Base-by-base conservation (phyloP, 2,113 vertebrate genomes). In the Forbesichthys agassizii region DNA sequence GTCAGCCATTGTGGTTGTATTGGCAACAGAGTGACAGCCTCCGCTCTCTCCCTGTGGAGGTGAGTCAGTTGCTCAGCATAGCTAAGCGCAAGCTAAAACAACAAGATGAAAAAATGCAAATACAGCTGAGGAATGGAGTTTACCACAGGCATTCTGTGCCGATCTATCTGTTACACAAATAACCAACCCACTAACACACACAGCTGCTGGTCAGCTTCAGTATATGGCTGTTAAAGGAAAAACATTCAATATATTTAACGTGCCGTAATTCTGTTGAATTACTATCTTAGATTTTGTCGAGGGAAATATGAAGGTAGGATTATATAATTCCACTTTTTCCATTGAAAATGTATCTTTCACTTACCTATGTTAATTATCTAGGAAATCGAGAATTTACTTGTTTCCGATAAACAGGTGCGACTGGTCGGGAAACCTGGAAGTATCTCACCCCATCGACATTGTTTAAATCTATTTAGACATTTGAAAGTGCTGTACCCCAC, bases 71-170 rank as follows among this genome's bases (percentile, higher is more conserved):
- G 66, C 68, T 72, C 63, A 79, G 67, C 66, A 49, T 51, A 86
- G 79, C 81, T 81, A 70, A 64, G 85, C 83, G 71, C 73, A 67
- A 76, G 83, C 83, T 88, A 83, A 90, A 92, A 90, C 77, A 92
- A 90, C 90, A 90, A 76, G 79, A 73, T 78, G 60, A 33, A 82
- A 59, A 88, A 86, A 91, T 86, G 81, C 87, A 82, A 88, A 89
- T 86, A 73, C 66, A 68, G 64, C 69, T 52, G 57, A 81, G 72
- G 74, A 80, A 66, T 62, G 9, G 63, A 58, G 65, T 27, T 69
- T 68, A 68, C 83, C 57, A 18, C 72, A 79, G 66, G 69, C 66
- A 69, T 77, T 77, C 48, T 72, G 46, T 64, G 70, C 63, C 77
- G 33, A 46, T 69, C 73, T 73, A 63, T 74, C 68, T 81, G 66